Conservation (phyloP, 1,140 invertebrate species). For the Callitettix versicolor region DNA sequence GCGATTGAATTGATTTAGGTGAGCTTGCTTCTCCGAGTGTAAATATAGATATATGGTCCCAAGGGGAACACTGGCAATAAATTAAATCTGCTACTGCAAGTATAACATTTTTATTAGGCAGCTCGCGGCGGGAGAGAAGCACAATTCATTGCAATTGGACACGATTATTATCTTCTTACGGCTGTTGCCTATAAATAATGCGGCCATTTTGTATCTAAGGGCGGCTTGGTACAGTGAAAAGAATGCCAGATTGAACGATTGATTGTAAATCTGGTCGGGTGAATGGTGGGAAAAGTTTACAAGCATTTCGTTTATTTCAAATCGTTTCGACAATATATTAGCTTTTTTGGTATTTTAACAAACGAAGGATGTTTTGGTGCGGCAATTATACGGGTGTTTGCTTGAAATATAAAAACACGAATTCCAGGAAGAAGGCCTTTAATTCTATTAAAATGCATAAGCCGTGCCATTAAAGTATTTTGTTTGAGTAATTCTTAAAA, state of each 20-base stretch:
- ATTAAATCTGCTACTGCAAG: constrained; percentile 14
- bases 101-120: constrained; percentile 15
- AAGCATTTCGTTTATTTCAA: no score
- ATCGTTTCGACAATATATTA: no score
- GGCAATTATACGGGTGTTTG: no score
- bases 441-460: no score
- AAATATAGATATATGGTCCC: constrained; percentile 5
- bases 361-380: no score
- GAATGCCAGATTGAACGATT: background rate
- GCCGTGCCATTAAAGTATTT: no score
- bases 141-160: constrained; percentile 13
- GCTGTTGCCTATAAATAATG: constrained; percentile 10
- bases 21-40: background rate
- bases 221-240: background rate
- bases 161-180: constrained; percentile 16
- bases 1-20: constrained; percentile 1
- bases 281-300: no score
- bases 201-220: constrained; percentile 11
- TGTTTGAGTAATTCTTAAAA: no score
- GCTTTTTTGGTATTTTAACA: no score
- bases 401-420: no score
- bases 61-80: constrained; percentile 9
- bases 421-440: no score
- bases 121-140: constrained; percentile 2
- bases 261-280: constrained; percentile 1